Evolutionary conservation across 1,140 invertebrate species (phyloP).

Genomic region (Drosophila elegans): DNA sequence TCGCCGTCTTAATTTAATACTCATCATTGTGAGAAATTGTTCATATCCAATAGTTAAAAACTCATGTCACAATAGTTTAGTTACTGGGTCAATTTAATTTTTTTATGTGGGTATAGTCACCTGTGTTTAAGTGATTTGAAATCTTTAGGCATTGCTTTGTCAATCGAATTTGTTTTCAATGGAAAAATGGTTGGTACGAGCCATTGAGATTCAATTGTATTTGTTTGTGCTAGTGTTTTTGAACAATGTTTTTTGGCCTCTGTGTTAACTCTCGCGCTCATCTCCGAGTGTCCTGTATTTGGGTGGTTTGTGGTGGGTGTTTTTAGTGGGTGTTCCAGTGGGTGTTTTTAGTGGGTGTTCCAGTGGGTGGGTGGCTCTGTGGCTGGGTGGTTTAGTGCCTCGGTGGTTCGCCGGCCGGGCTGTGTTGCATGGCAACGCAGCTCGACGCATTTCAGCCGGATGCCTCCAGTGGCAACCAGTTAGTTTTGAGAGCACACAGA

Average conservation of each 20-base stretch:
- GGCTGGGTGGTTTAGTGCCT: slow-evolving; percentile 32
- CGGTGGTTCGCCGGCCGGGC: slow-evolving; percentile 9
- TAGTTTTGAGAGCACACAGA: slow-evolving; percentile 33
- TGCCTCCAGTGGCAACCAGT: slow-evolving; percentile 45
- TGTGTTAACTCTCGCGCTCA: slow-evolving; percentile 20
- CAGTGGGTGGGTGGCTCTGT: slow-evolving; percentile 8
- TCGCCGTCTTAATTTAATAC: too few relatives aligned
- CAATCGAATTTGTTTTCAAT: too few relatives aligned
- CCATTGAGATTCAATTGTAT: not conserved
- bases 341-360: not conserved
- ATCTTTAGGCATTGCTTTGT: too few relatives aligned
- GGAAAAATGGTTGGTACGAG: too few relatives aligned
- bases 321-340: slow-evolving; percentile 1
- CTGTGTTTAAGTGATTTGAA: too few relatives aligned
- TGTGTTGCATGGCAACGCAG: slow-evolving; percentile 39
- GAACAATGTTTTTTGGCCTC: not conserved
- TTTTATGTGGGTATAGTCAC: too few relatives aligned
- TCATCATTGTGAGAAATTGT: too few relatives aligned
- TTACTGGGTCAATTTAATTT: too few relatives aligned
- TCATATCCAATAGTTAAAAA: too few relatives aligned
- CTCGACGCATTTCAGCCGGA: slow-evolving; percentile 43
- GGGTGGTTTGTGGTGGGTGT: slow-evolving; percentile 4
- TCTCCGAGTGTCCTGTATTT: slow-evolving; percentile 25
- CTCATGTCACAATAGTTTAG: too few relatives aligned
- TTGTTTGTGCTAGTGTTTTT: not conserved